These are phyloP conservation scores for Volucella inflata DNA, from an alignment of 2,888 invertebrate genomes.

Conservation along the genomic window DNA sequence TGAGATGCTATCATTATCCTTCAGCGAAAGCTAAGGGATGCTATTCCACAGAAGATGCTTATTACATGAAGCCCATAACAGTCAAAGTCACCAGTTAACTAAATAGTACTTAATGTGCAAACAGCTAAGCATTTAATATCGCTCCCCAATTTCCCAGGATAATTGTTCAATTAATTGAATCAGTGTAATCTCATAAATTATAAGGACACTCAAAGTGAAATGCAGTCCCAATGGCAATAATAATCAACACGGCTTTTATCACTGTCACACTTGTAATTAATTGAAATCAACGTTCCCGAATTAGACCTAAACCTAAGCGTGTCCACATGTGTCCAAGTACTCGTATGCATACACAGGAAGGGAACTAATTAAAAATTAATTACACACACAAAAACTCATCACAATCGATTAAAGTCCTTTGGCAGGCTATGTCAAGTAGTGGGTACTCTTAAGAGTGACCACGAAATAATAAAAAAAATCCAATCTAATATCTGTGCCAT, in stretches of 20 bases:
- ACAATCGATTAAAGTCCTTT: conserved; percentile 47
- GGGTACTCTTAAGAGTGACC: background rate
- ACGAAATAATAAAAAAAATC: conserved; percentile 1
- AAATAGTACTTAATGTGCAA: too few species aligned
- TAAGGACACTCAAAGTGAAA: conserved; percentile 62
- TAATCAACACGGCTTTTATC: conserved; percentile 63
- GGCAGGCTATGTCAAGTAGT: background rate
- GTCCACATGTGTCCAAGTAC: conserved; percentile 1
- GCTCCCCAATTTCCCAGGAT: conserved; percentile 1
- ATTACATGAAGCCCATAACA: too few species aligned
- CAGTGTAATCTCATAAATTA: conserved; percentile 59
- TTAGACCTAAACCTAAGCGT: background rate
- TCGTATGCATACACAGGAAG: background rate
- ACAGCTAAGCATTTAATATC: too few species aligned
- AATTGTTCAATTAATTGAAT: conserved; percentile 61
- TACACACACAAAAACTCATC: conserved; percentile 31
- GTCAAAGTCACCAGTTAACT: too few species aligned
- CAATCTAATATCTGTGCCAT: conserved; percentile 53
- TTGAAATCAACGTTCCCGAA: conserved; percentile 47
- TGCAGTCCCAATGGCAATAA: conserved; percentile 47
- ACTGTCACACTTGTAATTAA: conserved; percentile 70
- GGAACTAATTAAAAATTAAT: conserved; percentile 64
- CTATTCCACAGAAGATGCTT: too few species aligned
- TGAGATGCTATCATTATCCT: too few species aligned
- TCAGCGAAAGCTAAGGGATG: too few species aligned